These are phyloP conservation scores for Rhagoletis pomonella DNA, from an alignment of 1,140 invertebrate species.

Conservation along the genomic window DNA sequence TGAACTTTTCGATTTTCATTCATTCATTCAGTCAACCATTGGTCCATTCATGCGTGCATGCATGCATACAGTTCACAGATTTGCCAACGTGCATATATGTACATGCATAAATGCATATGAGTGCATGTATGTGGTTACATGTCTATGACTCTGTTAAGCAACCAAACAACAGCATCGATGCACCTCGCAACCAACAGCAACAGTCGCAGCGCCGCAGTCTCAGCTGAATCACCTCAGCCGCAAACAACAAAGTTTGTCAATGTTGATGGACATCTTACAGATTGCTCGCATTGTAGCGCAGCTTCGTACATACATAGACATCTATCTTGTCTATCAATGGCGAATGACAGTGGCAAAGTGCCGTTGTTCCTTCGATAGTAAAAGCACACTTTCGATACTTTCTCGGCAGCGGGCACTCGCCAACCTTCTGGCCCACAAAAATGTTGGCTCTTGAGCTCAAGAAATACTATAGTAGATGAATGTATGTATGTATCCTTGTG, in stretches of 20 bases:
- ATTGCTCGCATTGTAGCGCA: constrained; percentile 35
- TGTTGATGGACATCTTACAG: constrained; percentile 53
- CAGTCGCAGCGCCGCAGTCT: background rate
- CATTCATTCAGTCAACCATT: constrained; percentile 17
- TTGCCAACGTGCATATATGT: background rate
- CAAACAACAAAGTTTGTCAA: constrained; percentile 42
- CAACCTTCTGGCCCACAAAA: background rate
- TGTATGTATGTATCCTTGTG: background rate
- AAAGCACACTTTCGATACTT: constrained; percentile 16
- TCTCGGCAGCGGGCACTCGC: background rate
- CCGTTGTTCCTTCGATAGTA: background rate
- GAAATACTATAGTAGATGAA: too few species aligned
- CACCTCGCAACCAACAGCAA: background rate
- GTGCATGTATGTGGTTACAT: too few species aligned
- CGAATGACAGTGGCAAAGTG: background rate
- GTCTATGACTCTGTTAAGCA: background rate
- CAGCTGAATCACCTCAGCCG: background rate
- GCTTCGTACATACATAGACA: background rate
- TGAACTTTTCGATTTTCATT: constrained; percentile 50
- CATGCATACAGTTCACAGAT: constrained; percentile 10
- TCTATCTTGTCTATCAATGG: background rate
- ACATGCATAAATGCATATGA: too few species aligned
- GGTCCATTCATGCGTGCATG: constrained; percentile 3
- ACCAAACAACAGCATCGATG: background rate
- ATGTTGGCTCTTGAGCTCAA: background rate